Base-by-base conservation (phyloP, 2,888 invertebrate genomes). In the Gymnocheta viridis region DNA sequence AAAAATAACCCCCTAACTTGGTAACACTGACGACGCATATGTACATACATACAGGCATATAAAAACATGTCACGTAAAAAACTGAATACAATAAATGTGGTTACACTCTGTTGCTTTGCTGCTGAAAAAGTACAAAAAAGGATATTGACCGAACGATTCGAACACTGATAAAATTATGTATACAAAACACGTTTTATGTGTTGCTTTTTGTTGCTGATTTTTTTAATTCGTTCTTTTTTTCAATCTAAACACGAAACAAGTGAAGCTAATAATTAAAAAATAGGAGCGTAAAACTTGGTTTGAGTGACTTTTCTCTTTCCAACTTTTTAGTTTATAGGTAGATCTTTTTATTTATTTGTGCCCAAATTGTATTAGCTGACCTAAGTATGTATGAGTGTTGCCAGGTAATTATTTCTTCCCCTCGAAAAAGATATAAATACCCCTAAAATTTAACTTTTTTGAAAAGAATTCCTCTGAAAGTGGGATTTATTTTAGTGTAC, bases 71-170 rank as follows among this genome's bases (percentile, higher is more conserved):
- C 47, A 73, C 72, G 49, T 62, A 73, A 29, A 62, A 77, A 51
- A 62, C 9, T 56, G 54, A 76, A 47, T 35, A 32, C 66, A 76
- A 24, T 29, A 35, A 74, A 41, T 74, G n/a, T 54, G 38, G 10
- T 41, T 32, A 35, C 54, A 62, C 27, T 14, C 62, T 64, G 24
- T 41, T 67, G 19, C 70, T 60, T n/a, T 56, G 56, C 22, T 77
- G 56, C 24, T 51, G 78, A 29, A 44, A 62, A 79, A 47, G 24
- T 73, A 58, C 49, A 66, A 58, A 70, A 78, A 80, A 73, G 80
- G 80, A 80, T 80, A 67, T 73, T 80, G 73, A 80, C 72, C 80
- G 58, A 58, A 58, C 19, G 64, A 44, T 76, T 6, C 9, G 27
- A 74, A 41, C 72, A 64, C 17, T 29, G 24, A 56, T 9, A 19